Conservation (phyloP, 2,888 invertebrate species). For the Ophion ellenae region DNA sequence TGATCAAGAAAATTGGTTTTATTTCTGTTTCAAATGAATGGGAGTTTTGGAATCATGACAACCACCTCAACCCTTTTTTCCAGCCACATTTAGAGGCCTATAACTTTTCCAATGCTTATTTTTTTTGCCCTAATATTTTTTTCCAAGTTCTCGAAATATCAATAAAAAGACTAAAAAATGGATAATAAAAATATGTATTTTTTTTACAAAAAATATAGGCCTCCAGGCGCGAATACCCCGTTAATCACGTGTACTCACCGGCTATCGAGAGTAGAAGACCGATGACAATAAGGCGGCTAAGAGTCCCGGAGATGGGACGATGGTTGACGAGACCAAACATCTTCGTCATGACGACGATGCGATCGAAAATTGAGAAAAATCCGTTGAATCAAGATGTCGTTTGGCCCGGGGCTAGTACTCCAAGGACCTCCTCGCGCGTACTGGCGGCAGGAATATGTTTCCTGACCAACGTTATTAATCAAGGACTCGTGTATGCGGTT, state of each 20-base stretch:
- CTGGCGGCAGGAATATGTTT: slow-evolving; percentile 77
- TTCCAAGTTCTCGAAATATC: no score
- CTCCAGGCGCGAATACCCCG: no score
- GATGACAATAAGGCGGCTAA: slow-evolving; percentile 55
- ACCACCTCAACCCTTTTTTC: no score
- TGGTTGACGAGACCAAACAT: slow-evolving; percentile 70
- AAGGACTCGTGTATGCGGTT: slow-evolving; percentile 37
- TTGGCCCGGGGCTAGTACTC: slow-evolving; percentile 65
- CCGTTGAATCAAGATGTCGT: slow-evolving; percentile 52
- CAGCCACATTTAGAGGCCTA: no score
- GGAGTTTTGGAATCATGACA: no score
- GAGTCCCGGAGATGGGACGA: slow-evolving; percentile 52
- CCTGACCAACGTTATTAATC: slow-evolving; percentile 72
- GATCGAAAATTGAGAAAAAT: slow-evolving; percentile 61
- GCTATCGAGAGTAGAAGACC: slow-evolving; percentile 60
- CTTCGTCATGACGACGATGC: slow-evolving; percentile 69
- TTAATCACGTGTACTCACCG: slow-evolving; percentile 35
- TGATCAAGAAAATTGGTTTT: no score
- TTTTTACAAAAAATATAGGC: no score
- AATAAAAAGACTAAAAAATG: no score
- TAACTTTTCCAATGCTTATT: no score
- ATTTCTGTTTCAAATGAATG: no score
- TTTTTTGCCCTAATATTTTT: no score
- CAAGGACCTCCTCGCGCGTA: slow-evolving; percentile 73
- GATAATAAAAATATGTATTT: no score